A percentile compares a stretch with the other conserved stretches of the same genome.
These are phyloP conservation scores for Acipenser oxyrinchus DNA, from an alignment of 2,797 vertebrate species.

Conservation along the genomic window DNA sequence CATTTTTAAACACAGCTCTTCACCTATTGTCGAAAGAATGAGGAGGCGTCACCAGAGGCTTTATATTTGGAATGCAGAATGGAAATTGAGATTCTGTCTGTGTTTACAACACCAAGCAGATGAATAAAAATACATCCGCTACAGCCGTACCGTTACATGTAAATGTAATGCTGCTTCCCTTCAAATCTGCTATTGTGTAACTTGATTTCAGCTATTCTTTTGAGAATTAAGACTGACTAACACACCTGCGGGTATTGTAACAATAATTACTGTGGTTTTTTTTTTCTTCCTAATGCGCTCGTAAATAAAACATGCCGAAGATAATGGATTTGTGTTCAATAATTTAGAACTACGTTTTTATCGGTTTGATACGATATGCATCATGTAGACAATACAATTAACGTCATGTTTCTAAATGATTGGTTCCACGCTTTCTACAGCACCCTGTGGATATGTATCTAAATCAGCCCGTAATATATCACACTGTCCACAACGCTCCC, in stretches of 20 bases:
- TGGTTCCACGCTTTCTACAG: slow-evolving; percentile 30
- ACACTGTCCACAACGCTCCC: too few relatives aligned
- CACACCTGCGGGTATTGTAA: not conserved
- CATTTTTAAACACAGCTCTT: slow-evolving; percentile 80
- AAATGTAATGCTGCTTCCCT: too few relatives aligned
- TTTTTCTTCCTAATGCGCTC: slow-evolving; percentile 48
- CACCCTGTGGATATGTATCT: too few relatives aligned
- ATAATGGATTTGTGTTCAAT: slow-evolving; percentile 71
- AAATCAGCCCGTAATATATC: too few relatives aligned
- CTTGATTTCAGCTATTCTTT: too few relatives aligned
- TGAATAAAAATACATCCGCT: too few relatives aligned
- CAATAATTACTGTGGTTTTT: not conserved
- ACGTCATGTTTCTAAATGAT: slow-evolving; percentile 56
- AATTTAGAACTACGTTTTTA: slow-evolving; percentile 66
- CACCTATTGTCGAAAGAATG: slow-evolving; percentile 66
- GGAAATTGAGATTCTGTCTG: too few relatives aligned
- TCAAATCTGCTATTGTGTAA: too few relatives aligned
- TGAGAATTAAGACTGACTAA: too few relatives aligned
- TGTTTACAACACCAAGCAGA: too few relatives aligned
- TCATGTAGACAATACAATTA: slow-evolving; percentile 53
- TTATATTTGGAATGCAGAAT: too few relatives aligned
- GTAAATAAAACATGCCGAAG: slow-evolving; percentile 67
- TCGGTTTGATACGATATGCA: slow-evolving; percentile 57
- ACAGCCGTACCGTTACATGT: too few relatives aligned
- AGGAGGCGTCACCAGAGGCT: slow-evolving; percentile 1